Evolutionary conservation across 1,140 invertebrate species (phyloP), one percentile per base, ranked within the genome.

Genomic region (Metopolophium dirhodum): DNA sequence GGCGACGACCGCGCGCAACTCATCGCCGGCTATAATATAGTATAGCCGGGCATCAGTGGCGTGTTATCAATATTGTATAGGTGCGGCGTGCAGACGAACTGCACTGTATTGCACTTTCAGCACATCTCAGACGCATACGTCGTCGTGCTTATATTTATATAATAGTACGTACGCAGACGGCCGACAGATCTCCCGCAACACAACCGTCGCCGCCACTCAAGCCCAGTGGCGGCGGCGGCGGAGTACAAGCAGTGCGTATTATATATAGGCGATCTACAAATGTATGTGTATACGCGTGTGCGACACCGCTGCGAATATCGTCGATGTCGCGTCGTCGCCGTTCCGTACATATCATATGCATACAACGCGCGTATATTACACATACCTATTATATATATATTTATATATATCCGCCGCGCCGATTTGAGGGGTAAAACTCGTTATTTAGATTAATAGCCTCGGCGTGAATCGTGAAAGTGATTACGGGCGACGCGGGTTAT

Each of bases 361-460:
- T 61, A 51, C 18, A 18, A 47, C 11, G 0, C 11, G 9, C 18
- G 49, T 51, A 51, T 20, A 20, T 2, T 2, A 2, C 37, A 51
- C 18, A 18, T 51, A 20, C 18, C 18, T 54, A 7, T n/a, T n/a
- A n/a, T n/a, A n/a, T n/a, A n/a, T 54, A 54, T 7, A 4, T 51
- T 2, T 54, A 6, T 54, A 54, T 54, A 49, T 49, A 0, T 49
- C 14, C 11, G 49, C 11, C 1, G 11, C 49, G 30, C 61, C 61
- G 47, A 22, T 83, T 87, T 87, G 45, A 54, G 51, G 88, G 11
- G 54, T 0, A 57, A 90, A 61, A 61, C 88, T 90, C 88, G 88
- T 90, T 90, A 61, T 90, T 89, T 54, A 89, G 87, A 89, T 89
- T 89, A 89, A 90, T 61, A 61, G 54, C 54, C 88, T 57, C 51